Conservation (phyloP, 2,797 vertebrate species). For the Peromyscus attwateri region DNA sequence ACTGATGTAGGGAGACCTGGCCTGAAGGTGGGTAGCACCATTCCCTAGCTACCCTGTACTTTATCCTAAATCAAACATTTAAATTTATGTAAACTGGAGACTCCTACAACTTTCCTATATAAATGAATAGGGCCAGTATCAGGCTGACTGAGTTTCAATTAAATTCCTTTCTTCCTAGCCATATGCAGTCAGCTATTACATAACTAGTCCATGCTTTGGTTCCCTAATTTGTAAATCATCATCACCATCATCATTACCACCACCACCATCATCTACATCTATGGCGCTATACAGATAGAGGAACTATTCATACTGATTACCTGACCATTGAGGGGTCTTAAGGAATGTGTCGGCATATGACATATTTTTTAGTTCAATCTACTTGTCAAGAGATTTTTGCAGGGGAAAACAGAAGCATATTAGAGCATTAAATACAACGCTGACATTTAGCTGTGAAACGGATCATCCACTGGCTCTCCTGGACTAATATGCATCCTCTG, state of each 20-base stretch:
- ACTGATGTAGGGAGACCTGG: not conserved
- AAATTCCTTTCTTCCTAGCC: not conserved
- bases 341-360: not conserved
- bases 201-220: not conserved
- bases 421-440: not conserved
- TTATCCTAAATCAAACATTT: not conserved
- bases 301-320: not conserved
- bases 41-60: not conserved
- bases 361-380: not conserved
- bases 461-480: not conserved
- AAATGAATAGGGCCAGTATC: not conserved
- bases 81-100: not conserved
- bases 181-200: not conserved
- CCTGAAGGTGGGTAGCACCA: not conserved
- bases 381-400: not conserved
- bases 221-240: not conserved
- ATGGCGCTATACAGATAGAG: not conserved
- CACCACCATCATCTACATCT: no score
- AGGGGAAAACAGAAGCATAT: not conserved
- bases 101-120: not conserved
- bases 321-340: not conserved
- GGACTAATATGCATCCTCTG: not conserved
- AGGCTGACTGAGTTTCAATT: not conserved
- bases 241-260: not conserved
- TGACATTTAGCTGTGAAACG: not conserved